Percentiles rank a stretch among this genome's conserved stretches.
Conservation (phyloP, 2,888 invertebrate species). For the Drosophila prolongata region DNA sequence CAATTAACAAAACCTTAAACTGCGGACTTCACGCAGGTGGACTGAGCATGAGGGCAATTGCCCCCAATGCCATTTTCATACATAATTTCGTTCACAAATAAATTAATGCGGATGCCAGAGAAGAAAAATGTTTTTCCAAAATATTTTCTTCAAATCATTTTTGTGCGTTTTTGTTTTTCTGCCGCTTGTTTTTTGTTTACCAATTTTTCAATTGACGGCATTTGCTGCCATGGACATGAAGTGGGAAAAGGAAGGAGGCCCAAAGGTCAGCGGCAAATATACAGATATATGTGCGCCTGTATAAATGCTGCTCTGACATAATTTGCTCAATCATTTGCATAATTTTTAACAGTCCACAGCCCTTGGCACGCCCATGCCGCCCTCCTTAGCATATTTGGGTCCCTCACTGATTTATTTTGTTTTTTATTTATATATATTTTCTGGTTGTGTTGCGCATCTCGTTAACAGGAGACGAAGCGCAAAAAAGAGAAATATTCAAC, state of each 20-base stretch:
- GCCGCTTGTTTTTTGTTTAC: constrained; percentile 34
- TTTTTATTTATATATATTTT: constrained; percentile 39
- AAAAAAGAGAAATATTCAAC: constrained; percentile 49
- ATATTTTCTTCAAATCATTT: constrained; percentile 38
- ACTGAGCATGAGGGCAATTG: background rate
- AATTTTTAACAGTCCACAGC: constrained; percentile 64
- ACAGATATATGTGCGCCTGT: constrained; percentile 12
- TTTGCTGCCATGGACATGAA: constrained; percentile 64
- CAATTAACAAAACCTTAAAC: constrained; percentile 20
- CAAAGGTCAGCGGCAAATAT: constrained; percentile 40
- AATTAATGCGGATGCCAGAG: constrained; percentile 36
- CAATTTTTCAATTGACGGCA: constrained; percentile 67
- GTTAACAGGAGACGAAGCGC: constrained; percentile 52
- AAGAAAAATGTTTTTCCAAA: constrained; percentile 47
- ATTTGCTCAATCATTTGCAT: constrained; percentile 79
- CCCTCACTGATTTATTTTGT: constrained; percentile 29
- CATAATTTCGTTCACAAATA: constrained; percentile 36
- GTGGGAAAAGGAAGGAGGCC: constrained; percentile 12
- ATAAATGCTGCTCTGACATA: constrained; percentile 63
- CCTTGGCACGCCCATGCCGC: constrained; percentile 6
- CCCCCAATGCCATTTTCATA: constrained; percentile 7
- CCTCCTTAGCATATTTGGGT: constrained; percentile 26
- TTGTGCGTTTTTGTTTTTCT: constrained; percentile 30
- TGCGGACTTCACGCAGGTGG: background rate
- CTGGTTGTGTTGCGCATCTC: constrained; percentile 55